These are phyloP conservation scores for Pterophyllum scalare DNA, from an alignment of 2,113 vertebrate species.

Conservation along the genomic window DNA sequence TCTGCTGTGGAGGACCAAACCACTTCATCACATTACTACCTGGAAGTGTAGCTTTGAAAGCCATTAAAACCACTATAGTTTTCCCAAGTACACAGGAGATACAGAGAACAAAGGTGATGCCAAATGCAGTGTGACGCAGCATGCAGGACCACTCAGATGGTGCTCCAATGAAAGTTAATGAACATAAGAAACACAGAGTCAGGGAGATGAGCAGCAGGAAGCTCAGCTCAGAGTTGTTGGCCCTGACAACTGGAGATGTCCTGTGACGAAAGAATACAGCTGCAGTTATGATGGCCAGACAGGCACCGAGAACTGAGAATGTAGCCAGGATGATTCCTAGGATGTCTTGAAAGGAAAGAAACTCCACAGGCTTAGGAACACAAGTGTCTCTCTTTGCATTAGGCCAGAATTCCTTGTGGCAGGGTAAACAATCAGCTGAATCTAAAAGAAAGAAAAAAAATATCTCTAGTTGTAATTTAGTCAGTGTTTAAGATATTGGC, in stretches of 20 bases:
- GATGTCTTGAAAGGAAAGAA: constrained; percentile 69
- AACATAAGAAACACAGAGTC: background rate
- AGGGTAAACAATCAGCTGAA: constrained; percentile 68
- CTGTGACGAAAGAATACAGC: background rate
- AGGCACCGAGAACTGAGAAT: background rate
- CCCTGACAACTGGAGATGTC: background rate
- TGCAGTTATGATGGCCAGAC: rapidly evolving
- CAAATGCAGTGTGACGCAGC: background rate
- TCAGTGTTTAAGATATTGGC: rapidly evolving
- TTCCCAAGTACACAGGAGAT: too few species aligned
- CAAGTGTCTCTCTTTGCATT: constrained; percentile 62
- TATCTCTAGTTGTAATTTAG: background rate
- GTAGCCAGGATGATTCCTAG: constrained; percentile 65
- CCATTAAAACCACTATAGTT: too few species aligned
- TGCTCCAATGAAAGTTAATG: background rate
- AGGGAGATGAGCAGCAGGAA: background rate
- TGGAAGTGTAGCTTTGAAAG: too few species aligned
- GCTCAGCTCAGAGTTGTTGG: background rate
- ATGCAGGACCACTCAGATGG: background rate
- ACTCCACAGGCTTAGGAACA: constrained; percentile 67
- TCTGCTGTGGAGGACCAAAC: too few species aligned
- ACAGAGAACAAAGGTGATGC: too few species aligned
- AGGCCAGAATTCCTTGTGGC: constrained; percentile 70
- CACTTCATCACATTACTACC: too few species aligned
- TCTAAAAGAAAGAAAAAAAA: constrained; percentile 8